Evolutionary conservation across 92 coral and sea anemone genomes (phyloP).

Genomic region (Chrysogorgia sp.): DNA sequence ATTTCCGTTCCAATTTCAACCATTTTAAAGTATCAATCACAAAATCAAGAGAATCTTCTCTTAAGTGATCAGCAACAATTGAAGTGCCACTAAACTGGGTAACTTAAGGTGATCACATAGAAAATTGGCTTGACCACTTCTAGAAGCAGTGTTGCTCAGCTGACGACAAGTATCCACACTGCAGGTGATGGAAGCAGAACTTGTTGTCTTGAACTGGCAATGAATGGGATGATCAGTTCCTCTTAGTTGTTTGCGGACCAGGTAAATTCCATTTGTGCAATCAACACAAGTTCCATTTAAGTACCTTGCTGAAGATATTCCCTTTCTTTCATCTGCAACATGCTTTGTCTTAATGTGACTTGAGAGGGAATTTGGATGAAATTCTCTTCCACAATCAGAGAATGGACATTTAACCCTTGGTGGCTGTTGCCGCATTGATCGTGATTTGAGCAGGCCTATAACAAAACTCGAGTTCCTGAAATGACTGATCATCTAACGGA

Average conservation of each 20-base stretch:
- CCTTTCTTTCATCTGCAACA: slow-evolving; percentile 19
- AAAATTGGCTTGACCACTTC: slow-evolving; percentile 47
- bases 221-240: slow-evolving; percentile 51
- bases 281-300: slow-evolving; percentile 59
- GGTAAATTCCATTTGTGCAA: slow-evolving; percentile 29
- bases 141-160: slow-evolving; percentile 48
- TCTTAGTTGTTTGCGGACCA: slow-evolving; percentile 33
- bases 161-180: slow-evolving; percentile 43
- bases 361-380: slow-evolving; percentile 16
- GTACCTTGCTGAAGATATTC: slow-evolving; percentile 27
- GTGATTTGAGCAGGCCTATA: not conserved
- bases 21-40: slow-evolving; percentile 19
- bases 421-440: slow-evolving; percentile 31
- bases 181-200: slow-evolving; percentile 47
- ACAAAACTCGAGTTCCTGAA: not conserved
- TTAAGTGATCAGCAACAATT: slow-evolving; percentile 23
- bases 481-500: too few relatives aligned
- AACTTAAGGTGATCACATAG: slow-evolving; percentile 41
- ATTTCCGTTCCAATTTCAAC: slow-evolving; percentile 26
- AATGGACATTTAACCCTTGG: slow-evolving; percentile 4
- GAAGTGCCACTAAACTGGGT: slow-evolving; percentile 28
- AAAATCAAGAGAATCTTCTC: slow-evolving; percentile 27
- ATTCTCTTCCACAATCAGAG: slow-evolving; percentile 4
- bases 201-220: slow-evolving; percentile 50
- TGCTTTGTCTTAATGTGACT: slow-evolving; percentile 1